phyloP scores from a whole-genome alignment of 2,888 invertebrate genomes.

The Cetonia aurata region DNA sequence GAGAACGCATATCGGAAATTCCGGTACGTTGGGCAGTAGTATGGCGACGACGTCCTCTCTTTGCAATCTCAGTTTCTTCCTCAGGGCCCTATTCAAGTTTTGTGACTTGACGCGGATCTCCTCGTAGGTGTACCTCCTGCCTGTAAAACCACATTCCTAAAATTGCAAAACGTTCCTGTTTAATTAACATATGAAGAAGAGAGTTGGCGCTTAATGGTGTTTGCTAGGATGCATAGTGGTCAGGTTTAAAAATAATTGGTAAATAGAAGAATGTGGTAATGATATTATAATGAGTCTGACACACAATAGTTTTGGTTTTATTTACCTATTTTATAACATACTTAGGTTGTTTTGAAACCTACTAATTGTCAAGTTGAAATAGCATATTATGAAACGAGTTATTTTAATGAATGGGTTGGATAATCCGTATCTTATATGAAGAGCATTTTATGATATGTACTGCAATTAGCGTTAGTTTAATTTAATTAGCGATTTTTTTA shows the following conservation, averaged over 20 bases:
- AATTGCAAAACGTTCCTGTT: conserved; percentile 52
- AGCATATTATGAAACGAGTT: too few species aligned
- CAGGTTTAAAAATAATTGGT: not conserved
- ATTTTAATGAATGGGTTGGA: too few species aligned
- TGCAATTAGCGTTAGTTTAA: too few species aligned
- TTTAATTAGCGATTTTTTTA: too few species aligned
- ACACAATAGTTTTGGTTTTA: not conserved
- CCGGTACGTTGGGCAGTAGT: conserved; percentile 82
- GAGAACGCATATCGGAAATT: conserved; percentile 76
- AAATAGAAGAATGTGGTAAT: conserved; percentile 3
- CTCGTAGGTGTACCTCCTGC: conserved; percentile 79
- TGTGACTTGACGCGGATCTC: conserved; percentile 75
- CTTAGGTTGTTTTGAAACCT: too few species aligned
- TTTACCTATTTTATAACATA: too few species aligned
- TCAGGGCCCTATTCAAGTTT: conserved; percentile 70
- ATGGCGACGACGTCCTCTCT: conserved; percentile 78
- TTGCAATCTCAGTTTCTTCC: conserved; percentile 74
- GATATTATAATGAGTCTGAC: not conserved
- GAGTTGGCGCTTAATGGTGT: not conserved
- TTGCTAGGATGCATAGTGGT: too few species aligned
- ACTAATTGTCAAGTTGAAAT: too few species aligned
- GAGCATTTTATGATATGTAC: too few species aligned
- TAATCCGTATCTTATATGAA: too few species aligned
- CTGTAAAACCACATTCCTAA: conserved; percentile 81
- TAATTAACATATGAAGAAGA: conserved; percentile 7